Base-by-base conservation (phyloP, 2,113 vertebrate genomes). In the Pygoscelis antarcticus region DNA sequence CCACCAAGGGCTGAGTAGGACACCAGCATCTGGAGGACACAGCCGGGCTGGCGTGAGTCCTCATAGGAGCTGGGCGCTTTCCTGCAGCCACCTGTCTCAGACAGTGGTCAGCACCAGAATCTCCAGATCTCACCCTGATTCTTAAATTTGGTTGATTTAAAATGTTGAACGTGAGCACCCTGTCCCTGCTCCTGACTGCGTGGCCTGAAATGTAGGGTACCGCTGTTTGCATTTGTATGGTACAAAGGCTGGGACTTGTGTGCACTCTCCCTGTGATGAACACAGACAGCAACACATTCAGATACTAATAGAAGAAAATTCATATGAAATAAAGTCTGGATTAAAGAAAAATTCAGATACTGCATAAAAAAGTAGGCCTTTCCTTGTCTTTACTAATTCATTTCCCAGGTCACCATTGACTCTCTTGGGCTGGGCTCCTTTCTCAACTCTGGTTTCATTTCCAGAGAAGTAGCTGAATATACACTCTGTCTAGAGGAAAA, bases 91-190 rank as follows among this genome's bases (percentile, higher is more conserved):
- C 19, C 19, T 52, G n/a, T 49, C 54, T 62, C 3, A 1, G 42
- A 18, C 4, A 21, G 60, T n/a, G 38, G 49, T n/a, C 0, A 12
- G 20, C 58, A 78, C 13, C 54, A 55, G 51, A 13, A 74, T 38
- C 27, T 69, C 23, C 76, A 82, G 36, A 38, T 77, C 52, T 87
- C 71, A 46, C 16, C 29, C 58, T 15, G 18, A 60, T 66, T 11
- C 62, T 54, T 40, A 74, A 66, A 58, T 61, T 4, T 40, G 25
- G 9, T 20, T 65, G 25, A 6, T 92, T 62, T 62, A 66, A 62
- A 65, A 49, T 26, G 58, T 62, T 58, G 36, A 51, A 20, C 1
- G 0, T 8, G 65, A 75, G 61, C 17, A 34, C 20, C 0, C 0
- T 9, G 46, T 74, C 34, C 14, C 64, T 77, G 75, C 36, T 69